A percentile compares a stretch with the other conserved stretches of the same genome.
Conservation (phyloP, 2,888 invertebrate species). For the Pecten maximus region DNA sequence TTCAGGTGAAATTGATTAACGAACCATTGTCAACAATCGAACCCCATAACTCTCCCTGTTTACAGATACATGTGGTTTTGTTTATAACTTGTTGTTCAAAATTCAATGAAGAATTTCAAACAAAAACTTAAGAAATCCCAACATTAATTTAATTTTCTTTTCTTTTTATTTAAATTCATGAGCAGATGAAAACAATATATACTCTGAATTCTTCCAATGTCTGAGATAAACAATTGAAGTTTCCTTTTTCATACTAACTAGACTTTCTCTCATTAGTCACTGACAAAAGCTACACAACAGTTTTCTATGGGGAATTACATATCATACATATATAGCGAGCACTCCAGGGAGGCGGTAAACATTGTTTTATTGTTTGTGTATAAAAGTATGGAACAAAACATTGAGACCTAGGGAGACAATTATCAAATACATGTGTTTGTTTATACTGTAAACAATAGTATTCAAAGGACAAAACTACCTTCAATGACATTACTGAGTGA, state of each 20-base stretch:
- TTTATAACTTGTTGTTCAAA: neutral
- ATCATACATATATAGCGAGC: no score
- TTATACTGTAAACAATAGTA: no score
- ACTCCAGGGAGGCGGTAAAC: no score
- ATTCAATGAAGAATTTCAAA: neutral
- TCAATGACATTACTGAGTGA: no score
- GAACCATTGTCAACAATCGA: neutral
- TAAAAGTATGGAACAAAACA: no score
- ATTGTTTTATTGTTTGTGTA: no score
- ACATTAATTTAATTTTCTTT: neutral
- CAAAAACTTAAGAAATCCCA: neutral
- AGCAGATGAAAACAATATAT: no score
- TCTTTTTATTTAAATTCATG: neutral
- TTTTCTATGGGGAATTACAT: neutral
- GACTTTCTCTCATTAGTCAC: neutral
- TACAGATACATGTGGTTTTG: neutral
- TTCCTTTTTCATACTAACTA: neutral
- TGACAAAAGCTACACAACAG: neutral
- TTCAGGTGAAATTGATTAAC: constrained; percentile 20
- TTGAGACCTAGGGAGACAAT: no score
- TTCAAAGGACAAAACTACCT: no score
- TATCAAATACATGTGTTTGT: no score
- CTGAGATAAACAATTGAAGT: neutral
- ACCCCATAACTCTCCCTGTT: neutral
- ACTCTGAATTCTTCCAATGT: no score